Evolutionary conservation across 1,140 invertebrate species (phyloP), one percentile per base, ranked within the genome.

Genomic region (Anastatus disparis): DNA sequence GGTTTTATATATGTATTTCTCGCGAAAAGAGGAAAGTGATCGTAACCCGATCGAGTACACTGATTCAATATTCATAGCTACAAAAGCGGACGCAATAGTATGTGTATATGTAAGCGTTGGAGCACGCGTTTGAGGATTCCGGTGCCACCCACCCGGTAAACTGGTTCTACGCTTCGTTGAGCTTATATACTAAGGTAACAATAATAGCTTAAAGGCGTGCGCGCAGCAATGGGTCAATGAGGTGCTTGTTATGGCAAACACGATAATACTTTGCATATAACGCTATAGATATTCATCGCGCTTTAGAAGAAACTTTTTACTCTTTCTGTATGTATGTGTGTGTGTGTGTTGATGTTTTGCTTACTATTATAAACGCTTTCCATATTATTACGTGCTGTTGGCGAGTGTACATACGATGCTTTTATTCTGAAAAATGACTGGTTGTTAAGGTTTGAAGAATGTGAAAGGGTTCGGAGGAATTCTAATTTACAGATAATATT

Each of bases 211-310:
- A 35, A 10, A 44, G 40, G 12, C 3, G 38, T 22, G 22, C 48
- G 20, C 44, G 26, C 50, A 58, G 74, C 78, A 81, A 84, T 82
- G 79, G 82, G 81, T 84, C 84, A 85, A 85, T 82, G 82, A 84
- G 81, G 78, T 83, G 79, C 82, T 85, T 83, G 81, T 84, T 84
- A 85, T 84, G 80, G 77, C 71, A 72, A 82, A 83, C 82, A 83
- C 82, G 82, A 76, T n/a, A 84, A 80, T 79, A 77, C 78, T 85
- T 85, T 84, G 82, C 84, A 84, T 84, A 84, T n/a, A n/a, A n/a
- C 78, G 76, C 76, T 76, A 76, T 82, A 83, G 81, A 84, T 84
- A 82, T 79, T 82, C 80, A 82, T 82, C 79, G 80, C 75, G n/a
- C n/a, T n/a, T n/a, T n/a, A n/a, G n/a, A n/a, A n/a, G n/a, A n/a